A percentile compares a stretch with the other conserved stretches of the same genome.
Evolutionary conservation across 1,140 invertebrate species (phyloP).

Genomic region (Limonius californicus): DNA sequence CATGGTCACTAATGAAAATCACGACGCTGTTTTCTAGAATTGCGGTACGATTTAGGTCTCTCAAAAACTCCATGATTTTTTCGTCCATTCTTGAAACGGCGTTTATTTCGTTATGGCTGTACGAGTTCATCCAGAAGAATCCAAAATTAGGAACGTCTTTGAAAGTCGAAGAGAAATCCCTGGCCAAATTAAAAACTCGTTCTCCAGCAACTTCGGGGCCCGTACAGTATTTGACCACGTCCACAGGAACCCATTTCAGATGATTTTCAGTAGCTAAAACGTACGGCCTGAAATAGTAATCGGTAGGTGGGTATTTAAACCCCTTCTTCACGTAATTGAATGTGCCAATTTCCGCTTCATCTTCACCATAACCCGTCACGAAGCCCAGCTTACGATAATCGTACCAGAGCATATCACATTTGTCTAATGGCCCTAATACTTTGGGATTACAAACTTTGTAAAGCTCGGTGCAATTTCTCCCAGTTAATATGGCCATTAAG

Average conservation of each 20-base stretch:
- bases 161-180: slow-evolving; percentile 61
- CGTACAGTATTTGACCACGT: slow-evolving; percentile 51
- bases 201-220: slow-evolving; percentile 55
- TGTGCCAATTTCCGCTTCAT: slow-evolving; percentile 55
- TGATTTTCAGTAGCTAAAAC: slow-evolving; percentile 56
- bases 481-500: slow-evolving; percentile 61
- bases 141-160: slow-evolving; percentile 58
- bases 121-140: slow-evolving; percentile 67
- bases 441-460: slow-evolving; percentile 52
- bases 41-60: slow-evolving; percentile 42
- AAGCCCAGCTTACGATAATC: slow-evolving; percentile 56
- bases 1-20: slow-evolving; percentile 82
- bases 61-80: slow-evolving; percentile 50
- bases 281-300: slow-evolving; percentile 70
- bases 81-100: slow-evolving; percentile 55
- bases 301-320: slow-evolving; percentile 63
- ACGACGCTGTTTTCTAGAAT: slow-evolving; percentile 55
- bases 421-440: slow-evolving; percentile 49
- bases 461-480: slow-evolving; percentile 52
- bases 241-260: slow-evolving; percentile 42
- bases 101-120: slow-evolving; percentile 64
- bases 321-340: slow-evolving; percentile 64
- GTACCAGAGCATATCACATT: slow-evolving; percentile 62
- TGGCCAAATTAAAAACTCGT: slow-evolving; percentile 56
- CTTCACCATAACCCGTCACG: slow-evolving; percentile 62